phyloP scores from a whole-genome alignment of 35 echinoderm and acorn worm genomes.

The Apostichopus parvimensis region DNA sequence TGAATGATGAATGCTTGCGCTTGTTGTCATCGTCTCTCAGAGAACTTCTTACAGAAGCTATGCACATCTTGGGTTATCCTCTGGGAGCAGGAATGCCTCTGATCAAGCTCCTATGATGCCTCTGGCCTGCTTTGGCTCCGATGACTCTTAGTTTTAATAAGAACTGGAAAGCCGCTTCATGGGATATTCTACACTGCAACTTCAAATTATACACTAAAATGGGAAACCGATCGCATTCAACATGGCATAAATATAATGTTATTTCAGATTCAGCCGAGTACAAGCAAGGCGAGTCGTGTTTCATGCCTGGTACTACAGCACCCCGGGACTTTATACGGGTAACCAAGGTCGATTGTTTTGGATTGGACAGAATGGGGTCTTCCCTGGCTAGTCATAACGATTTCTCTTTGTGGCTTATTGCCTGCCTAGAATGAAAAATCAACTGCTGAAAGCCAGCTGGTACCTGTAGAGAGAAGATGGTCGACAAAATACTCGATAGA shows the following conservation, averaged over 20 bases:
- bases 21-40: too few relatives aligned
- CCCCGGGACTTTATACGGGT: neutral
- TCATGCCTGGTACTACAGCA: neutral
- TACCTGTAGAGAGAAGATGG: conserved; percentile 13
- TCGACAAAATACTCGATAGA: neutral
- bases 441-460: neutral
- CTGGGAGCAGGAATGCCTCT: neutral
- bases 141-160: neutral
- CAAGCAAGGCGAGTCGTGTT: neutral
- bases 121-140: conserved; percentile 1
- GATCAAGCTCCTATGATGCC: too few relatives aligned
- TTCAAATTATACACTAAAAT: neutral
- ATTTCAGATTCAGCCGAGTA: conserved; percentile 9
- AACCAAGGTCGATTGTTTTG: too few relatives aligned
- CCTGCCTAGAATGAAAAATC: neutral
- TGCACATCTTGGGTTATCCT: neutral
- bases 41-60: too few relatives aligned
- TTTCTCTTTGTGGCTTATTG: conserved; percentile 9
- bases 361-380: neutral
- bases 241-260: neutral
- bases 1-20: too few relatives aligned
- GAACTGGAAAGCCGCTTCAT: conserved; percentile 5
- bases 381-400: conserved; percentile 30
- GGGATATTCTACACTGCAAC: conserved; percentile 21
- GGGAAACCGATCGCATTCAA: conserved; percentile 31